A percentile compares a stretch with the other conserved stretches of the same genome.
Conservation (phyloP, 2,113 vertebrate genomes). For the Corydoras sp. region DNA sequence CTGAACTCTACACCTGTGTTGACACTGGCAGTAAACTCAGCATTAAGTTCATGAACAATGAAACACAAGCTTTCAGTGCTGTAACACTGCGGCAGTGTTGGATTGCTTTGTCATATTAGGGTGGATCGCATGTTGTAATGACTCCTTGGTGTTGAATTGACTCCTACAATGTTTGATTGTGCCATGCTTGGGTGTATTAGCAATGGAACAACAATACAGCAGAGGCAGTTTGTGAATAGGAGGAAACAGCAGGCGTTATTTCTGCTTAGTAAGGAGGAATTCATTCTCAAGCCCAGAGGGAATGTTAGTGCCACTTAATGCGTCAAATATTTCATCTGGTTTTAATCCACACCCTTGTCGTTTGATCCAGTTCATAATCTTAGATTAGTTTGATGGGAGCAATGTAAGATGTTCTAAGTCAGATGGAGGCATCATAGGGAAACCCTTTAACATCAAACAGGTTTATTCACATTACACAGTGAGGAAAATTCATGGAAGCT, state of each 20-base stretch:
- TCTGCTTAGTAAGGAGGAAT: constrained; percentile 13
- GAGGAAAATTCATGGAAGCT: too few species aligned
- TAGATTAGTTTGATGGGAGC: too few species aligned
- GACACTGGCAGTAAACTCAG: constrained; percentile 54
- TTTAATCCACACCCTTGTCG: constrained; percentile 1
- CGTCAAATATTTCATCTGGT: constrained; percentile 3
- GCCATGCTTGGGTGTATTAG: background rate
- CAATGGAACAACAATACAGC: background rate
- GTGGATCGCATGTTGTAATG: constrained; percentile 19
- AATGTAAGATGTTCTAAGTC: too few species aligned
- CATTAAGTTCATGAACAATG: constrained; percentile 43
- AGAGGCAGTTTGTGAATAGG: constrained; percentile 3
- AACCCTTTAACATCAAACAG: too few species aligned
- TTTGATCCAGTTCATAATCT: background rate
- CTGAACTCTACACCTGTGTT: constrained; percentile 58
- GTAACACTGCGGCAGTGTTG: background rate
- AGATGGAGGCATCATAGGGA: too few species aligned
- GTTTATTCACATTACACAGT: too few species aligned
- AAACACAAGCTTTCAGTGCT: constrained; percentile 44
- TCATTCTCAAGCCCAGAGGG: constrained; percentile 2
- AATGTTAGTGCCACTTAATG: constrained; percentile 2
- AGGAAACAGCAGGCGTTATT: constrained; percentile 17
- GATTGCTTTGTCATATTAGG: constrained; percentile 16
- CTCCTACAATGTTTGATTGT: background rate
- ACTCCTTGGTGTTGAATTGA: background rate